phyloP scores from a whole-genome alignment of 37 sponge, comb jelly and placozoan genomes.

The Aplysina aerophoba region DNA sequence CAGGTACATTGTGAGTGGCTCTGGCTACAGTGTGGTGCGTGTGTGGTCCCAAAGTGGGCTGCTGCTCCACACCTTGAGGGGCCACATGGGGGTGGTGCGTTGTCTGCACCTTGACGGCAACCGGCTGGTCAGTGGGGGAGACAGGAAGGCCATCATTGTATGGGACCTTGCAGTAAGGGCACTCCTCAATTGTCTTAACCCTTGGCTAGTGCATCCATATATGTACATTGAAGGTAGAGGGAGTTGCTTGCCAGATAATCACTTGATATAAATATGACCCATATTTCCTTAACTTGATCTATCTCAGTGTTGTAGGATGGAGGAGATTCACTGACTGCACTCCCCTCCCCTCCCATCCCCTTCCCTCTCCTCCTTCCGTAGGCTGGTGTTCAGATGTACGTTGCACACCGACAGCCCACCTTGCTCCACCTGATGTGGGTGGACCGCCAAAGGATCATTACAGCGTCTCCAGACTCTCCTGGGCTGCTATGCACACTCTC shows the following conservation, averaged over 20 bases:
- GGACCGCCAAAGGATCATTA: constrained; percentile 73
- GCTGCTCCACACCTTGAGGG: constrained; percentile 52
- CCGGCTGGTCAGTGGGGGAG: constrained; percentile 72
- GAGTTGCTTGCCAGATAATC: no score
- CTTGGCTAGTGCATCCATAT: no score
- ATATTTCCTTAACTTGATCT: background rate
- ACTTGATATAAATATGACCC: background rate
- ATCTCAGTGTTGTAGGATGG: no score
- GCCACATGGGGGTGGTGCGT: constrained; percentile 79
- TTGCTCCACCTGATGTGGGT: constrained; percentile 75
- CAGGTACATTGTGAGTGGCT: constrained; percentile 63
- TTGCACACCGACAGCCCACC: constrained; percentile 71
- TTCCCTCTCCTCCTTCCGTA: background rate
- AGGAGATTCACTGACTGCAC: no score
- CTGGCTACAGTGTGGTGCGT: constrained; percentile 79
- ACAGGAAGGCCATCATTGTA: constrained; percentile 67
- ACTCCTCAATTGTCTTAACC: no score
- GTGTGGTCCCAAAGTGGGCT: constrained; percentile 56
- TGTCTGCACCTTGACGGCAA: constrained; percentile 56
- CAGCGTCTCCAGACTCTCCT: constrained; percentile 89
- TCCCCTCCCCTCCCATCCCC: no score
- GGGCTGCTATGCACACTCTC: constrained; percentile 67
- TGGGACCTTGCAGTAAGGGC: constrained; percentile 65
- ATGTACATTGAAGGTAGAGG: no score
- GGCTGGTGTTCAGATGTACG: constrained; percentile 52